Evolutionary conservation across 2,797 vertebrate species (phyloP).

Genomic region (Loris lydekkerianus): DNA sequence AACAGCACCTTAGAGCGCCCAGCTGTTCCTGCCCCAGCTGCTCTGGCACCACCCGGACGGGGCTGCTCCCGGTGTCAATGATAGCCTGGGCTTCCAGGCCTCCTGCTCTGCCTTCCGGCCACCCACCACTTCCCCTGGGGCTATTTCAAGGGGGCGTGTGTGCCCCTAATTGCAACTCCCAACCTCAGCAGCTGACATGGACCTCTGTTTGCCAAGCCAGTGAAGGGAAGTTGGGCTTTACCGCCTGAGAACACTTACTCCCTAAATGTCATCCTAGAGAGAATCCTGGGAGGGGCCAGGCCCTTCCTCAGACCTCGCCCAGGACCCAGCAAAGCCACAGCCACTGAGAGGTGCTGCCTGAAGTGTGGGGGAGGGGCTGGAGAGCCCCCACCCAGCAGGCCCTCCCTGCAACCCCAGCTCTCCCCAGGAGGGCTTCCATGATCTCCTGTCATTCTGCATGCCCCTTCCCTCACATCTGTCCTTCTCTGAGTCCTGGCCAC

Average conservation of each 20-base stretch:
- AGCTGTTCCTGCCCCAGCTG: not conserved
- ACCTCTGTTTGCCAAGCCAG: not conserved
- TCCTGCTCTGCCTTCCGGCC: not conserved
- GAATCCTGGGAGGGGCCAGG: too few species aligned
- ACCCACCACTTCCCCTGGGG: not conserved
- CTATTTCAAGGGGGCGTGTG: not conserved
- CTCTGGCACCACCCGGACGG: fast-evolving
- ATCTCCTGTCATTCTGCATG: not conserved
- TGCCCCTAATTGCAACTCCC: not conserved
- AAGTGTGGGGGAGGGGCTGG: not conserved
- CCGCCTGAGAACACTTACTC: not conserved
- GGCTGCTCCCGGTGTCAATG: not conserved
- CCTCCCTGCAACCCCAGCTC: not conserved
- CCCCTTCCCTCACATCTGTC: too few species aligned
- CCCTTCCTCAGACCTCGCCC: not conserved
- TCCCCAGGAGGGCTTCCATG: too few species aligned
- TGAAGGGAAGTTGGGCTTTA: not conserved
- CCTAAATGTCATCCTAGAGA: not conserved
- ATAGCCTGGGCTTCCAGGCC: not conserved
- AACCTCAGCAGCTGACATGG: not conserved
- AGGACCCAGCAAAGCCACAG: not conserved
- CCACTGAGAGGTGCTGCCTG: fast-evolving
- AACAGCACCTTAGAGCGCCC: not conserved
- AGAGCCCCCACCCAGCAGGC: fast-evolving
- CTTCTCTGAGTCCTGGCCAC: fast-evolving